Conservation (phyloP, 2,888 invertebrate species). For the Caenorhabditis japonica region DNA sequence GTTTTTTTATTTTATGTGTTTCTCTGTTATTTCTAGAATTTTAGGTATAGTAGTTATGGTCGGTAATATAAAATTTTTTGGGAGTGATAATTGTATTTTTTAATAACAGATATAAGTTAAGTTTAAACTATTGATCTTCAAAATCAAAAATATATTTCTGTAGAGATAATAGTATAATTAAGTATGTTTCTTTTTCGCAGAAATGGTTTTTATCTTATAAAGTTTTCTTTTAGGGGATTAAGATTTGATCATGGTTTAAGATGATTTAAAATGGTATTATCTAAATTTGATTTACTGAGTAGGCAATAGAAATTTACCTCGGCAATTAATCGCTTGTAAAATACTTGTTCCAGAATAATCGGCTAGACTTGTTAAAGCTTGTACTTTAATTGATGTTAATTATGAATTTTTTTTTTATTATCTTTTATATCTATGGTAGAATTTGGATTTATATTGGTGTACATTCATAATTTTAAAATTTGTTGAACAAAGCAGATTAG, state of each 20-base stretch:
- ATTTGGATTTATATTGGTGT: slow-evolving; percentile 53
- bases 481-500: slow-evolving; percentile 67
- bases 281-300: slow-evolving; percentile 68
- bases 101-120: slow-evolving; percentile 68
- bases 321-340: slow-evolving; percentile 69
- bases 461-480: slow-evolving; percentile 64
- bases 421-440: slow-evolving; percentile 59
- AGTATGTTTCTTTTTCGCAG: slow-evolving; percentile 69
- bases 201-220: slow-evolving; percentile 65
- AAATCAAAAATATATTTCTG: slow-evolving; percentile 70
- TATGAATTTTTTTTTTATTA: slow-evolving; percentile 45
- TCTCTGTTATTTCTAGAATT: slow-evolving; percentile 68
- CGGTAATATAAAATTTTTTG: slow-evolving; percentile 66
- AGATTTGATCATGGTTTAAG: slow-evolving; percentile 70
- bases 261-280: slow-evolving; percentile 69
- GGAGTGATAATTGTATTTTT: slow-evolving; percentile 67
- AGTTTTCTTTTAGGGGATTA: slow-evolving; percentile 62
- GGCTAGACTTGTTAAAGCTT: slow-evolving; percentile 70
- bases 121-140: slow-evolving; percentile 73
- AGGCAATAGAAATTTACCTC: slow-evolving; percentile 67
- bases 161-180: slow-evolving; percentile 69
- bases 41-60: slow-evolving; percentile 66
- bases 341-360: slow-evolving; percentile 73
- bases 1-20: slow-evolving; percentile 70
- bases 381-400: slow-evolving; percentile 67